Base-by-base conservation (phyloP, 2,888 invertebrate genomes). In the Aporophyla nigra region DNA sequence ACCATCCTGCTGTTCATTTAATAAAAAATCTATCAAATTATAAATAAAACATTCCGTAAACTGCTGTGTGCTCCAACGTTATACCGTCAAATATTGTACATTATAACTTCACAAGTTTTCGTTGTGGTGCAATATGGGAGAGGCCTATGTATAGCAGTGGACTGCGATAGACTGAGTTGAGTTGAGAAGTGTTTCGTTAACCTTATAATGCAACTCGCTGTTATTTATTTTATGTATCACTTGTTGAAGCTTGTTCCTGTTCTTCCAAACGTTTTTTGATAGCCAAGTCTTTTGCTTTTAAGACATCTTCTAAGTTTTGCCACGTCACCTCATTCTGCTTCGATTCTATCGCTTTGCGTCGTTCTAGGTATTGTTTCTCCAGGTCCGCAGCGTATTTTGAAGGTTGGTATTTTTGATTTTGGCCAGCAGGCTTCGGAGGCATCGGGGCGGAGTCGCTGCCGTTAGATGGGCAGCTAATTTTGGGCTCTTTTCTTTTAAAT, bases 331-430 rank as follows among this genome's bases (percentile, higher is more conserved):
- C 75, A 0, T 63, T 71, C n/a, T 74, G 3, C n/a, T 70, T 56
- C 0, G 27, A 21, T 33, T 74, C 81, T 1, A 33, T 46, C 0
- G 33, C 67, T 77, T 89, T 86, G 2, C 54, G 84, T 0, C 85
- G 75, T 19, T 90, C 86, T 5, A 74, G 78, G 46, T 90, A 93
- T 46, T 89, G 87, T 43, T 87, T 88, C 0, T 78, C 80, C 0
- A 94, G 78, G 7, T 93, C 90, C 0, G 84, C 82, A 0, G 93
- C 93, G 21, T 89, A 90, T 9, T 82, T 69, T 0, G 92, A 88
- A 0, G 93, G 93, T 24, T 83, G 74, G 53, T 88, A 92, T 10
- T 82, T 76, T 6, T 74, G 73, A 4, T 49, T 59, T 1, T 71
- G 54, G 46, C 9, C 53, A n/a, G 51, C 0, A 9, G 85, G 69